Base-by-base conservation (phyloP, 2,797 vertebrate species). In the Sebastiscus tertius region DNA sequence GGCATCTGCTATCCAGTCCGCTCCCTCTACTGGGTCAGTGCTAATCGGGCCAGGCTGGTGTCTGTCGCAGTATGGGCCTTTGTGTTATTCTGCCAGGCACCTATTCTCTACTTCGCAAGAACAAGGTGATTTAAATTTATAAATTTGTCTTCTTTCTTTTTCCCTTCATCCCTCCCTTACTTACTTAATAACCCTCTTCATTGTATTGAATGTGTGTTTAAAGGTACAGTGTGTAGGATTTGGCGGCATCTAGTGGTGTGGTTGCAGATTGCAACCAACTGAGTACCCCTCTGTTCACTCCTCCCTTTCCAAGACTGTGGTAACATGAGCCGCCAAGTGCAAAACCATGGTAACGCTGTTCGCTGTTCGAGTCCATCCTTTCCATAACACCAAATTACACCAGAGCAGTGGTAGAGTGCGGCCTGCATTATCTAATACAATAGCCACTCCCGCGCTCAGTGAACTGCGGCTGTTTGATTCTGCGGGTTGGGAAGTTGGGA, bases 81-180 rank as follows among this genome's bases (percentile, higher is more conserved):
- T 11, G 96, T 99, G 1, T 85, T 98, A 2, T 70, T 66, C 61
- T 97, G 97, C 91, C 98, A 99, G 93, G 95, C 96, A 0, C 98
- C 98, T 0, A 90, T 99, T 65, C 96, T 99, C 63, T 97, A 97
- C 90, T 99, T 99, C 8, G 96, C 98, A 83, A 97, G 97, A 81
- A 97, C 94, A 20, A 91, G 84, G 94, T 94, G 42, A 88, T 42
- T 80, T 31, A 7, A 68, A 74, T 62, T 9, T 54, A 7, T 49
- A 4, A 1, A 52, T 49, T 13, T 54, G 5, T 74, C 4, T 55
- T 59, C 46, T 29, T 46, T 36, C 3, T 31, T n/a, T 7, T 4
- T 52, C 22, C 2, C 9, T 62, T 58, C 5, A 14, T 60, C 8
- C 6, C 20, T 33, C 5, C 12, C 13, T 46, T 54, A 4, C 18